These are phyloP conservation scores for Tachycineta bicolor DNA, from an alignment of 2,113 vertebrate genomes.

Conservation along the genomic window DNA sequence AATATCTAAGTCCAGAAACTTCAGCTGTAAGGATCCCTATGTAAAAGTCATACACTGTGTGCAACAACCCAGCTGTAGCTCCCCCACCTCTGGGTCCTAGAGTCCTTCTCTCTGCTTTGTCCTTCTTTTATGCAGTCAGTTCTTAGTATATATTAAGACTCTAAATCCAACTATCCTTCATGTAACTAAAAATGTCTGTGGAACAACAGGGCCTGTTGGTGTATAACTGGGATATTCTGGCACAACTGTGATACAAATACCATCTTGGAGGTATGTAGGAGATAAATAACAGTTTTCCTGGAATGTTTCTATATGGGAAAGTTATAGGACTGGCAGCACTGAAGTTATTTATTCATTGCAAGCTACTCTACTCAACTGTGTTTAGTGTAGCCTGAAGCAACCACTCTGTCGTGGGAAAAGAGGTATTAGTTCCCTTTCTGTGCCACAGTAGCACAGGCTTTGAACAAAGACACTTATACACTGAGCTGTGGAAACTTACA, in stretches of 20 bases:
- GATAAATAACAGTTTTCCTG: constrained; percentile 57
- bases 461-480: background rate
- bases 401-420: constrained; percentile 1
- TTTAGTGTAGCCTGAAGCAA: constrained; percentile 13
- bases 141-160: constrained; percentile 47
- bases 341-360: constrained; percentile 11
- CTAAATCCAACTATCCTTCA: constrained; percentile 42
- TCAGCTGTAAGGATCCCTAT: background rate
- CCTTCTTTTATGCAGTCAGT: constrained; percentile 31
- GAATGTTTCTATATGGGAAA: constrained; percentile 23
- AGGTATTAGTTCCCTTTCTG: background rate
- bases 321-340: constrained; percentile 23
- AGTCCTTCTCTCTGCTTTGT: background rate
- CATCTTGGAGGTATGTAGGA: background rate
- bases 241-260: constrained; percentile 28
- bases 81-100: background rate
- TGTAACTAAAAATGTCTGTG: constrained; percentile 47
- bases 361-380: background rate
- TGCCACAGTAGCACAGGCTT: background rate
- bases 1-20: background rate
- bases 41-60: background rate
- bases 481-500: background rate
- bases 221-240: constrained; percentile 51
- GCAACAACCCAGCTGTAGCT: background rate
- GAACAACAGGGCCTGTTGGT: constrained; percentile 32